A percentile compares a stretch with the other conserved stretches of the same genome.
These are phyloP conservation scores for Protosalanx chinensis DNA, from an alignment of 2,797 vertebrate species.

Conservation along the genomic window DNA sequence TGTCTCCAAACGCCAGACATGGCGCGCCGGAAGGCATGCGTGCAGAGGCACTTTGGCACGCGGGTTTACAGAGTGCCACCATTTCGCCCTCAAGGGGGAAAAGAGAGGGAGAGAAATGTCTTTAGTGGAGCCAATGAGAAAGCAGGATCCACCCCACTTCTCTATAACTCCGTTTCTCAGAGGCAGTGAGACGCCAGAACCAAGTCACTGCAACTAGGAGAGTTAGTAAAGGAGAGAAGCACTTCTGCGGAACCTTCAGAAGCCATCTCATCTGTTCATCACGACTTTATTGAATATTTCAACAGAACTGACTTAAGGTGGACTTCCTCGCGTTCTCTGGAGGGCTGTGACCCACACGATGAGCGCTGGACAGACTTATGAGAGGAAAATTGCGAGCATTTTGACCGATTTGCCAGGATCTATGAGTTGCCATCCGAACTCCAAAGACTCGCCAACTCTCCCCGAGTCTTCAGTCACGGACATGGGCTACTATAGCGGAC, in stretches of 20 bases:
- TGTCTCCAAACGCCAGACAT: slow-evolving; percentile 16
- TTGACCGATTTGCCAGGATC: slow-evolving; percentile 92
- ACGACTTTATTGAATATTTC: slow-evolving; percentile 18
- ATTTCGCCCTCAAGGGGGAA: slow-evolving; percentile 82
- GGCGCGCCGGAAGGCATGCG: slow-evolving; percentile 37
- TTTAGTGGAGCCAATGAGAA: slow-evolving; percentile 86
- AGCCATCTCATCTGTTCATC: slow-evolving; percentile 29
- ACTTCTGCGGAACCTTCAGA: slow-evolving; percentile 44
- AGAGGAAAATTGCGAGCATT: slow-evolving; percentile 93
- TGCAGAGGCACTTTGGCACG: slow-evolving; percentile 44
- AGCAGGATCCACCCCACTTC: slow-evolving; percentile 79
- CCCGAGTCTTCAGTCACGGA: slow-evolving; percentile 96
- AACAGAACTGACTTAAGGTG: slow-evolving; percentile 33
- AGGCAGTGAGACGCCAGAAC: slow-evolving; percentile 73
- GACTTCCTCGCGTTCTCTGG: slow-evolving; percentile 40
- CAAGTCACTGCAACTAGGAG: slow-evolving; percentile 60
- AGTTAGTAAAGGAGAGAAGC: slow-evolving; percentile 59
- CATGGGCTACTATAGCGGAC: slow-evolving; percentile 92
- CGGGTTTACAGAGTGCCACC: slow-evolving; percentile 50
- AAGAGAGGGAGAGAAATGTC: slow-evolving; percentile 33
- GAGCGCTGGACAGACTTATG: slow-evolving; percentile 88
- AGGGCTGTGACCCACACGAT: slow-evolving; percentile 64
- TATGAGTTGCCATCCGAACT: slow-evolving; percentile 90
- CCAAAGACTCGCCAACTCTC: slow-evolving; percentile 95
- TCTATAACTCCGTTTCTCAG: slow-evolving; percentile 90